Conservation (phyloP, 2,797 vertebrate genomes). For the Gymnopithys bicolor region DNA sequence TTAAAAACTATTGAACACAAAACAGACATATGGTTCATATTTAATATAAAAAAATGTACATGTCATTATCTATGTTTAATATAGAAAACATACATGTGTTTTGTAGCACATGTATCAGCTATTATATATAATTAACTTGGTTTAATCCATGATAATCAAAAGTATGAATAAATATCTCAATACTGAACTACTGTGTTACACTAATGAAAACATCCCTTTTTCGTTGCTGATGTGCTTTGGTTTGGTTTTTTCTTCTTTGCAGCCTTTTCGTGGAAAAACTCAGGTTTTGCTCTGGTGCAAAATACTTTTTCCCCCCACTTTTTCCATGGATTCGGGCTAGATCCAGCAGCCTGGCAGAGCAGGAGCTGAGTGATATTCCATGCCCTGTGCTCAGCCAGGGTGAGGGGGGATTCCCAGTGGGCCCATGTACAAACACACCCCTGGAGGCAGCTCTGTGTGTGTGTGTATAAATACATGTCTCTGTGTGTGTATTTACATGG, state of each 20-base stretch:
- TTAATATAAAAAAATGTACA: not conserved
- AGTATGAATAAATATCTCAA: not conserved
- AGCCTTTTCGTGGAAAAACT: not conserved
- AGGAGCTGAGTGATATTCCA: not conserved
- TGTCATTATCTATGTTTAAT: not conserved
- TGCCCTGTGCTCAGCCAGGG: not conserved
- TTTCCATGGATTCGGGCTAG: not conserved
- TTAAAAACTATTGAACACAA: not conserved
- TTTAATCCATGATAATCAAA: not conserved
- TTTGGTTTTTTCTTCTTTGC: not conserved
- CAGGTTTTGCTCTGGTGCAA: not conserved
- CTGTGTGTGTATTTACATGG: not conserved
- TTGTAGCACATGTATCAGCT: not conserved
- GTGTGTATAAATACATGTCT: fast-evolving
- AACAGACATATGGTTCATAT: not conserved
- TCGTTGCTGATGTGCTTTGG: not conserved
- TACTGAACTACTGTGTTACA: not conserved
- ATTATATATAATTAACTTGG: not conserved
- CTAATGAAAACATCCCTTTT: not conserved
- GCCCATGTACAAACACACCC: not conserved
- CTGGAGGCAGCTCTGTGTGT: not conserved
- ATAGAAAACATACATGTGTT: not conserved
- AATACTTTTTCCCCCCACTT: fast-evolving
- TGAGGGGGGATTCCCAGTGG: not conserved
- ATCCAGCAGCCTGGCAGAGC: not conserved